These are phyloP conservation scores for Catharus minimus DNA, from an alignment of 2,113 vertebrate species.

Conservation along the genomic window DNA sequence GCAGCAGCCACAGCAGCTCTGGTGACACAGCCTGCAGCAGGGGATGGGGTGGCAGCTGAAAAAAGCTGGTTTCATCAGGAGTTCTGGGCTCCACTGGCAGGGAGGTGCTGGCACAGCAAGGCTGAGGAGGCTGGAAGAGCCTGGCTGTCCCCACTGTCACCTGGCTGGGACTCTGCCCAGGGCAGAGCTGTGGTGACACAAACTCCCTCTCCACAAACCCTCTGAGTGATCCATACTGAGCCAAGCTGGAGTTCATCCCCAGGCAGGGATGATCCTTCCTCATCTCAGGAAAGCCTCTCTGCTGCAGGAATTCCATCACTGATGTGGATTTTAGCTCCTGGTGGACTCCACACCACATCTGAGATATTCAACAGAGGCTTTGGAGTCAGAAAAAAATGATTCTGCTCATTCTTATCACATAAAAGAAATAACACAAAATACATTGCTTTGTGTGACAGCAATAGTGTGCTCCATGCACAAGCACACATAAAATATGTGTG, in stretches of 20 bases:
- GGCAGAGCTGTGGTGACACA: not conserved
- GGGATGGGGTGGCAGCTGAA: not conserved
- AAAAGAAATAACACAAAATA: not conserved
- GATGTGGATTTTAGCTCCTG: not conserved
- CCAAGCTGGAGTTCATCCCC: not conserved
- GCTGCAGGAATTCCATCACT: not conserved
- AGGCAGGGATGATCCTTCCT: not conserved
- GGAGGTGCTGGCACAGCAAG: rapidly evolving
- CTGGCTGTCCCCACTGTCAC: not conserved
- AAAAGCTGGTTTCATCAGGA: not conserved
- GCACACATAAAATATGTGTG: rapidly evolving
- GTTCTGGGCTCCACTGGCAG: not conserved
- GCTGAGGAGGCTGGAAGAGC: not conserved
- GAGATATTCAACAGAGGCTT: rapidly evolving
- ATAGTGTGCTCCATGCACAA: not conserved
- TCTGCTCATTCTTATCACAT: rapidly evolving
- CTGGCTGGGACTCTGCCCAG: not conserved
- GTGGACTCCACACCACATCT: not conserved
- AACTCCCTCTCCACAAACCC: not conserved
- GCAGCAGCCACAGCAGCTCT: not conserved
- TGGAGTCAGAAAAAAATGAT: not conserved
- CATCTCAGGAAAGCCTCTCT: not conserved
- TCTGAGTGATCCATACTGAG: rapidly evolving
- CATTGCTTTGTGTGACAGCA: not conserved
- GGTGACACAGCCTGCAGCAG: not conserved